Percentiles rank a stretch among this genome's conserved stretches.
Evolutionary conservation across 2,888 invertebrate species (phyloP).

Genomic region (Gymnocheta viridis): DNA sequence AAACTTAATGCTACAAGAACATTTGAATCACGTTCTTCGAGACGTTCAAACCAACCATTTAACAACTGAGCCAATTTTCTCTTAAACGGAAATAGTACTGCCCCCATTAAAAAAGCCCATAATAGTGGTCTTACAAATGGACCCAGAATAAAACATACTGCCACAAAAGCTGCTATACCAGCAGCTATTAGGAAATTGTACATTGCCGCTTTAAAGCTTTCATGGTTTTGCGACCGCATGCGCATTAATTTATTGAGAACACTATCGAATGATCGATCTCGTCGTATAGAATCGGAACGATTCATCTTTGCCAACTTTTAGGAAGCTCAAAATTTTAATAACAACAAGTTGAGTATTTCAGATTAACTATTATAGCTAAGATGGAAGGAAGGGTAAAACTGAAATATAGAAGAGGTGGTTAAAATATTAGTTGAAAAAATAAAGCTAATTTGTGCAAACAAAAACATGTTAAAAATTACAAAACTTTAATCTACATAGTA

Average conservation of each 20-base stretch:
- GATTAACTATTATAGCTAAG: not conserved
- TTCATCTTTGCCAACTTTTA: conserved; percentile 74
- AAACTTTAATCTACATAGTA: too few relatives aligned
- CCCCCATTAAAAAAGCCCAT: conserved; percentile 98
- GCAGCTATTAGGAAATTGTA: conserved; percentile 81
- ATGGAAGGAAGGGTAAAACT: not conserved
- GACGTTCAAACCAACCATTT: conserved; percentile 89
- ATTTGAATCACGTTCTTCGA: conserved; percentile 87
- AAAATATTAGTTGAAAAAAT: not conserved
- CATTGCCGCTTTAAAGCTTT: conserved; percentile 81
- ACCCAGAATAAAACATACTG: conserved; percentile 92
- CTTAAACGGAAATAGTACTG: conserved; percentile 97
- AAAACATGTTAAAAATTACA: too few relatives aligned
- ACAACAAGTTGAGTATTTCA: conserved; percentile 4
- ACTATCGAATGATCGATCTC: conserved; percentile 81
- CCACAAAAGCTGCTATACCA: conserved; percentile 82
- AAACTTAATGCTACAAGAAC: conserved; percentile 84
- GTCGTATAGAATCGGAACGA: conserved; percentile 77
- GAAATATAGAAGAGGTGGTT: not conserved
- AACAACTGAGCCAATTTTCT: conserved; percentile 88
- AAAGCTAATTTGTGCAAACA: too few relatives aligned
- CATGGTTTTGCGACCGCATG: conserved; percentile 80
- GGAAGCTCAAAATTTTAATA: not conserved
- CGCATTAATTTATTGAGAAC: conserved; percentile 79
- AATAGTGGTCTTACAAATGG: conserved; percentile 96